Evolutionary conservation across 2,888 invertebrate species (phyloP).

Genomic region (Protula sp.): DNA sequence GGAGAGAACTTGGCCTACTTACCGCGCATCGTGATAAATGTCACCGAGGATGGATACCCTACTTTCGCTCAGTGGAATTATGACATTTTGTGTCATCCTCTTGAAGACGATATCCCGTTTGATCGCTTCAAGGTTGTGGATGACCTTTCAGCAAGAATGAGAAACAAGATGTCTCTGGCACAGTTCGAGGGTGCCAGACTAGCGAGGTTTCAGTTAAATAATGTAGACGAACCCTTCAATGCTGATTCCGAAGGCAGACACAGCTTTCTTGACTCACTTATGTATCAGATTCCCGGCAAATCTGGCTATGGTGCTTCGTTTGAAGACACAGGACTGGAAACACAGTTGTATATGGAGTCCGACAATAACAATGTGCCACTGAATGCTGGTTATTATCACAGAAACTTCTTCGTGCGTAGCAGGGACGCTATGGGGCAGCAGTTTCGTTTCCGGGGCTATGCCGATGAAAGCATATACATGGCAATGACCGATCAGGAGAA

Average conservation of each 20-base stretch:
- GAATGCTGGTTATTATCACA: constrained; percentile 15
- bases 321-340: constrained; percentile 21
- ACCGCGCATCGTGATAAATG: constrained; percentile 26
- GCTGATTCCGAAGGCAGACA: background rate
- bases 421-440: constrained; percentile 6
- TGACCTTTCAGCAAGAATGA: constrained; percentile 27
- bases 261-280: constrained; percentile 26
- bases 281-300: constrained; percentile 33
- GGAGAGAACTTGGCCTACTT: constrained; percentile 35
- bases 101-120: constrained; percentile 23
- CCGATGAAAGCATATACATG: constrained; percentile 22
- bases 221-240: background rate
- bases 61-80: constrained; percentile 23
- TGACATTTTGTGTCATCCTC: constrained; percentile 30
- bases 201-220: constrained; percentile 7
- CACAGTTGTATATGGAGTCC: constrained; percentile 18
- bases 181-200: background rate
- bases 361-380: constrained; percentile 1
- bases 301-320: constrained; percentile 27
- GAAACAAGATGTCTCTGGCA: background rate
- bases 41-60: background rate
- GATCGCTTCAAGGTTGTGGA: constrained; percentile 28
- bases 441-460: constrained; percentile 7
- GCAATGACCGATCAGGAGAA: constrained; percentile 31
- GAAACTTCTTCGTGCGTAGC: background rate